Conservation (phyloP, 1,140 invertebrate species). For the Heliothis virescens region DNA sequence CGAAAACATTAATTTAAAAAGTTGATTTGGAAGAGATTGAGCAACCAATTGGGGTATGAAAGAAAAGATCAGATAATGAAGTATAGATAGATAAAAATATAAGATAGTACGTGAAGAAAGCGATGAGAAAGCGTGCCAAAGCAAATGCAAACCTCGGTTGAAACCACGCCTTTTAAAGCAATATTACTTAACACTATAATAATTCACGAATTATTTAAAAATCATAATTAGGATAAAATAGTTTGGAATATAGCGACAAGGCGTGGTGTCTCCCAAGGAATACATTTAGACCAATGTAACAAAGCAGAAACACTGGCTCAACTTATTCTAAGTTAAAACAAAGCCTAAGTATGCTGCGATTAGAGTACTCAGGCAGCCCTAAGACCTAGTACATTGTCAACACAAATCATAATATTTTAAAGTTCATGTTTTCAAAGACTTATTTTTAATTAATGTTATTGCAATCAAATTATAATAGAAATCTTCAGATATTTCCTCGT, state of each 20-base stretch:
- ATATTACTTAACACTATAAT: no score
- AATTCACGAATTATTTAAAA: neutral
- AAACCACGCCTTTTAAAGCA: neutral
- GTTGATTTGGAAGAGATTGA: slow-evolving; percentile 47
- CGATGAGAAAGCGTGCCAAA: slow-evolving; percentile 70
- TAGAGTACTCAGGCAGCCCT: no score
- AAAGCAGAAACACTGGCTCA: slow-evolving; percentile 2
- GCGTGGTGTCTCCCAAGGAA: slow-evolving; percentile 20
- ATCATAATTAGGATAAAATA: neutral
- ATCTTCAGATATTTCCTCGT: no score
- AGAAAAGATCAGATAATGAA: slow-evolving; percentile 31
- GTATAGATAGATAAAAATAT: slow-evolving; percentile 17
- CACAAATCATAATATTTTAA: no score
- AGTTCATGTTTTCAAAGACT: no score
- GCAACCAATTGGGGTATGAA: slow-evolving; percentile 44
- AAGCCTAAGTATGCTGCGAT: no score
- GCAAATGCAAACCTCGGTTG: slow-evolving; percentile 45
- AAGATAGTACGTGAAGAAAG: slow-evolving; percentile 46
- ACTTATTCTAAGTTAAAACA: slow-evolving; percentile 23
- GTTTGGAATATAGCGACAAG: no score
- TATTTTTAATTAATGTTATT: no score
- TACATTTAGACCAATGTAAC: neutral
- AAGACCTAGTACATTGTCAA: no score
- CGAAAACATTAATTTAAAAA: slow-evolving; percentile 32
- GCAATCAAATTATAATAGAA: no score